Percentiles rank a stretch among this genome's conserved stretches.
Evolutionary conservation across 2,797 vertebrate genomes (phyloP).

Genomic region (Melopsittacus undulatus): DNA sequence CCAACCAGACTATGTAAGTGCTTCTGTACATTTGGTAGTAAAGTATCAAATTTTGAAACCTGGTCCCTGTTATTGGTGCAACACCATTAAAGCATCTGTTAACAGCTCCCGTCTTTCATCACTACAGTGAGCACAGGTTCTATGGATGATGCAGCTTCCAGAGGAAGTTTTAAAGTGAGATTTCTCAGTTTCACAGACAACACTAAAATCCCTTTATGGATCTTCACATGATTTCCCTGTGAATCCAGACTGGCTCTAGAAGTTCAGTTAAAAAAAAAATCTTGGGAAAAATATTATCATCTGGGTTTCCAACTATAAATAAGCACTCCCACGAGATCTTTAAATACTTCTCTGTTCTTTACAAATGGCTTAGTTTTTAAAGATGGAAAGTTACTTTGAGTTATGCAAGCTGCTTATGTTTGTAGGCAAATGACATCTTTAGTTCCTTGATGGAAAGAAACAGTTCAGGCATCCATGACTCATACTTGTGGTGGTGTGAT

Average conservation of each 20-base stretch:
- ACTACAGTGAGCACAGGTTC: background rate
- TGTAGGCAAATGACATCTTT: background rate
- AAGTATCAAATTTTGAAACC: constrained; percentile 2
- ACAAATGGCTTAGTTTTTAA: background rate
- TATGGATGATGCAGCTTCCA: background rate
- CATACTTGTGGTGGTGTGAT: background rate
- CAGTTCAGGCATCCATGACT: background rate
- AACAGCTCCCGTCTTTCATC: background rate
- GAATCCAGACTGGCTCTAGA: background rate
- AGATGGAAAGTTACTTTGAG: background rate
- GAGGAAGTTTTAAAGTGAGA: background rate
- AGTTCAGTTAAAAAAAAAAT: background rate
- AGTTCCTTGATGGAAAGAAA: background rate
- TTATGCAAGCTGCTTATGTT: background rate
- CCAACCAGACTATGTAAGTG: background rate
- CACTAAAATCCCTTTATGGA: background rate
- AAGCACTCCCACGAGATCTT: background rate
- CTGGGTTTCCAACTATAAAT: background rate
- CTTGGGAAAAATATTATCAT: background rate
- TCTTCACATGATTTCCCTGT: background rate
- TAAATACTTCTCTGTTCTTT: background rate
- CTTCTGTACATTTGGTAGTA: background rate
- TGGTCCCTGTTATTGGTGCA: background rate
- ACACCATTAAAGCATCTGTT: background rate
- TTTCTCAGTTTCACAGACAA: background rate